Base-by-base conservation (phyloP, 2,888 invertebrate species). In the Isotomurus palustris region DNA sequence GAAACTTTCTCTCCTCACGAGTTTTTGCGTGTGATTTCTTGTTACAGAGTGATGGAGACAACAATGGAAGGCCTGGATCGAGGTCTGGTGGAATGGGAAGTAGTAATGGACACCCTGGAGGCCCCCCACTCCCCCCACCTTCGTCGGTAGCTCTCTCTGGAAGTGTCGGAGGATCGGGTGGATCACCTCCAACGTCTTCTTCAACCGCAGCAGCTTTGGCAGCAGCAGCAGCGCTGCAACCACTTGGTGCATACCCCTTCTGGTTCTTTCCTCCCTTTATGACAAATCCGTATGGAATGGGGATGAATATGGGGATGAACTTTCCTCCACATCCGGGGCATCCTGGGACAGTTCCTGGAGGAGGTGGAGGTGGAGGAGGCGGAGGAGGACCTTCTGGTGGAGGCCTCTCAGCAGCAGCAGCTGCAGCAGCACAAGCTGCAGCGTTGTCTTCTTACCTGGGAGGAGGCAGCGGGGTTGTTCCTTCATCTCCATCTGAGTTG, bases 181-280 rank as follows among this genome's bases (percentile, higher is more conserved):
- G 51, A 27, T 53, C 64, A 14, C 41, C 64, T 0, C 56, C 69
- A 3, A 32, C 61, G n/a, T 54, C 66, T 14, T 64, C 68, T n/a
- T 58, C 67, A 35, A 66, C 66, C 10, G 62, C 66, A 19, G 68
- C 61, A 21, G 62, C 62, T 22, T 60, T 63, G 0, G 66, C 66
- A 5, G 63, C 70, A 1, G 67, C 70, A 17, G 68, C 67, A 49
- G 63, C 65, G 14, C 60, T 66, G 21, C 62, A 63, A 21, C 62
- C 63, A 36, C 63, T 66, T 40, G 62, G 62, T 48, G 60, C 66
- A 22, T 69, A 71, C 58, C 71, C 71, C 2, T 58, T 71, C 19
- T 71, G 71, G 71, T 69, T 71, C 44, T 71, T 71, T 51, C 71
- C 71, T 27, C 71, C 69, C 5, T 71, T 71, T 56, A 57, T 71